Evolutionary conservation across 2,113 vertebrate genomes (phyloP).

Genomic region (Etheostoma spectabile): DNA sequence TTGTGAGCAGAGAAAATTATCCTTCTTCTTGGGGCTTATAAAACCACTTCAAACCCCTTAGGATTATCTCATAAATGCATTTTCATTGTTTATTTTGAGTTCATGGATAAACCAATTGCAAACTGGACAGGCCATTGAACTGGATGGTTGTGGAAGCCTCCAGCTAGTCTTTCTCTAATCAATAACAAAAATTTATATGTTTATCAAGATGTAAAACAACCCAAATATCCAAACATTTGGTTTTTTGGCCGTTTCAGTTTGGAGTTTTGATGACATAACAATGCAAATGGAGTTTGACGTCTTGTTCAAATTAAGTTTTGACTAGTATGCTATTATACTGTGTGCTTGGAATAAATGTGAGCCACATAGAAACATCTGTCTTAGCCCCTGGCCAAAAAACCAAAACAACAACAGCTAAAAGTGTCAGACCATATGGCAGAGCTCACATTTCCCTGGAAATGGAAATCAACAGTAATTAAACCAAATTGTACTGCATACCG

Average conservation of each 20-base stretch:
- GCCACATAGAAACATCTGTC: conserved; percentile 72
- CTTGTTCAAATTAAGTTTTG: conserved; percentile 37
- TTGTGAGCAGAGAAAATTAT: conserved; percentile 33
- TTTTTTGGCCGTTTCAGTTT: background rate
- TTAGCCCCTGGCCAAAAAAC: conserved; percentile 50
- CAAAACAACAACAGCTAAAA: conserved; percentile 35
- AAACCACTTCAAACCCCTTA: conserved; percentile 18
- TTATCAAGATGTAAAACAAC: conserved; percentile 23
- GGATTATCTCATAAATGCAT: conserved; percentile 46
- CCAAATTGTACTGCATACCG: conserved; percentile 5
- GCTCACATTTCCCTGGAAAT: conserved; percentile 5
- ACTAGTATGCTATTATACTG: conserved; percentile 24
- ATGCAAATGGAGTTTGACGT: conserved; percentile 13
- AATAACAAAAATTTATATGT: background rate
- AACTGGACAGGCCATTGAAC: background rate
- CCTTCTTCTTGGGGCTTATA: conserved; percentile 25
- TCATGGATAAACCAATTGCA: conserved; percentile 26
- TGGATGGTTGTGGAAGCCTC: background rate
- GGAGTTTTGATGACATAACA: background rate
- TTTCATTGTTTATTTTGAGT: conserved; percentile 23
- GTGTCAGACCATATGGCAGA: conserved; percentile 33
- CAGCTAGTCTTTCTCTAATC: conserved; percentile 11
- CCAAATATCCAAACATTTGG: background rate
- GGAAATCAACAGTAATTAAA: conserved; percentile 45
- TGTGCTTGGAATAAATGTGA: conserved; percentile 42